These are phyloP conservation scores for Leistus spinibarbis DNA, from an alignment of 2,888 invertebrate species.

Conservation along the genomic window DNA sequence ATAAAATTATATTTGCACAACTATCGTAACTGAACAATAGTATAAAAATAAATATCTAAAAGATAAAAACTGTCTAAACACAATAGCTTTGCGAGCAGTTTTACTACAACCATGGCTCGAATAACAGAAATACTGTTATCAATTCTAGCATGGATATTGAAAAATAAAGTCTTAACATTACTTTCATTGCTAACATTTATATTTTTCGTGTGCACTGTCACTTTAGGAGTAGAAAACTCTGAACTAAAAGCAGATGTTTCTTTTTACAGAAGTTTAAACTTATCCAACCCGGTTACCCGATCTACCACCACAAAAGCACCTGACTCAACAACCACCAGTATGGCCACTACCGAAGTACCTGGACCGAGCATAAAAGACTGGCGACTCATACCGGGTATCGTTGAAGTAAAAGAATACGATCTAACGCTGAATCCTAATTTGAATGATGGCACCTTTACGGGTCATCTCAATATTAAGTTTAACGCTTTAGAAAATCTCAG, in stretches of 20 bases:
- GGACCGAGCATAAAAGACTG: conserved; percentile 49
- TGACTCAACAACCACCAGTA: background rate
- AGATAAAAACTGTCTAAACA: background rate
- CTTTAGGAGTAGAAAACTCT: conserved; percentile 59
- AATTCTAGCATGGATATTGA: conserved; percentile 44
- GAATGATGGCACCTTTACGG: conserved; percentile 61
- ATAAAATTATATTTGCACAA: conserved; percentile 6
- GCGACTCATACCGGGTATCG: conserved; percentile 64
- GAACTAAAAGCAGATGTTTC: conserved; percentile 46
- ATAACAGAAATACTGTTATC: background rate
- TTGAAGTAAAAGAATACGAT: conserved; percentile 68
- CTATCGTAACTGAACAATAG: background rate
- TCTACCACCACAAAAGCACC: conserved; percentile 25
- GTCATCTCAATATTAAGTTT: conserved; percentile 62
- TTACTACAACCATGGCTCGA: background rate
- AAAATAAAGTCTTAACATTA: conserved; percentile 55
- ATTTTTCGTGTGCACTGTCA: conserved; percentile 62
- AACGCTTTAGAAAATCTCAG: conserved; percentile 56
- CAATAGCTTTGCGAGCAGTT: background rate
- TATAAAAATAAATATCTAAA: background rate
- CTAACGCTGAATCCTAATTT: conserved; percentile 71
- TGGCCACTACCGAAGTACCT: background rate
- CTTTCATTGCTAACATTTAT: conserved; percentile 53
- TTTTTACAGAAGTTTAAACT: conserved; percentile 38
- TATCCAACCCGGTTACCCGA: background rate